Base-by-base conservation (phyloP, 2,797 vertebrate genomes). In the Sparus aurata region DNA sequence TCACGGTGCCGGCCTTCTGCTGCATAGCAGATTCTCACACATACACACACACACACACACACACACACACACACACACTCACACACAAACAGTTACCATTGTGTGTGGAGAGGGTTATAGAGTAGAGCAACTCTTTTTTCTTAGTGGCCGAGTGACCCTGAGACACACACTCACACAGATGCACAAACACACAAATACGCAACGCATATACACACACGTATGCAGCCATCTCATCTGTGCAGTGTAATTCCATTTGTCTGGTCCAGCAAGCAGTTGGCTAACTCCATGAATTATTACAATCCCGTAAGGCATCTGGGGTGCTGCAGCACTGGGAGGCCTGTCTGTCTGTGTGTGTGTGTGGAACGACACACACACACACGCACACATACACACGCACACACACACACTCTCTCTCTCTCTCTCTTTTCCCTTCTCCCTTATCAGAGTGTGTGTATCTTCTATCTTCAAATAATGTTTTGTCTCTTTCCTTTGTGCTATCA, bases 261-360 rank as follows among this genome's bases (percentile, higher is more conserved):
- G 89, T 93, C 94, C 83, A 93, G 95, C 96, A 95, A 96, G 95
- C 89, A 93, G 87, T 91, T 82, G 87, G 94, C 95, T 95, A 95
- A 95, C 94, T 95, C 95, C 95, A 93, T 97, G 97, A 97, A 97
- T 97, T 96, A 97, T 97, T 96, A 94, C 95, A 95, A 95, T 93
- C 84, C 92, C 85, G 69, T 93, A 93, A 94, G 96, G 95, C 85
- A 95, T 97, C 96, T 95, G 92, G 88, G 86, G 89, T 79, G 93
- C 92, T 47, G 77, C 92, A 92, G 91, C 84, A 59, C 76, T 62
- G 83, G 84, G 83, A 84, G 82, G 82, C 71, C 69, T 58, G 91
- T 91, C 92, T 88, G 73, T 79, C 23, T 75, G 69, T 46, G 92
- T 91, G 91, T 84, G 77, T 79, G 92, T 90, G 92, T 86, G 73